A percentile compares a stretch with the other conserved stretches of the same genome.
These are phyloP conservation scores for Phoeniculus purpureus DNA, from an alignment of 2,797 vertebrate genomes.

Conservation along the genomic window DNA sequence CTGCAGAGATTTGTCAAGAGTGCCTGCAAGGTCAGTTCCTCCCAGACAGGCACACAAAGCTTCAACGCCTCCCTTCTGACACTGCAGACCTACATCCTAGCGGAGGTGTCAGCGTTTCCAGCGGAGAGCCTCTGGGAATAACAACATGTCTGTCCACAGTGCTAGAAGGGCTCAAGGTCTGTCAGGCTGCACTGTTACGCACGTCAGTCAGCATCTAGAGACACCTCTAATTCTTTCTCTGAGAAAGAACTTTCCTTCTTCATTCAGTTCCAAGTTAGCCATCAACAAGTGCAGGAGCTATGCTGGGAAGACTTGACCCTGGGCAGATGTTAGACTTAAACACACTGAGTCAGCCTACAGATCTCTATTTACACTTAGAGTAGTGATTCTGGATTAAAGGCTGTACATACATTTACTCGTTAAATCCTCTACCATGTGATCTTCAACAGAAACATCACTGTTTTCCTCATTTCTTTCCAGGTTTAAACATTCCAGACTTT, in stretches of 20 bases:
- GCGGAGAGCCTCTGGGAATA: background rate
- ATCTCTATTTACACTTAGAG: background rate
- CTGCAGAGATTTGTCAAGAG: background rate
- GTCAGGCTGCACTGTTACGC: background rate
- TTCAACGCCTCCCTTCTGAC: background rate
- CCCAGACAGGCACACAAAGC: background rate
- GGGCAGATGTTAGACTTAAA: background rate
- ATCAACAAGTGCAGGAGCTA: background rate
- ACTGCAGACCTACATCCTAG: background rate
- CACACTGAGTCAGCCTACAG: background rate
- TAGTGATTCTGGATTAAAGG: background rate
- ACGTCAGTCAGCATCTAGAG: background rate
- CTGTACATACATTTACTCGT: conserved; percentile 55
- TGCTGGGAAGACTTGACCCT: background rate
- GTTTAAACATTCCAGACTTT: conserved; percentile 58
- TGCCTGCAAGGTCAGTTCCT: background rate
- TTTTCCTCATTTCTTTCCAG: conserved; percentile 46
- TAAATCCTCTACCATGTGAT: conserved; percentile 36
- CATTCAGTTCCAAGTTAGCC: background rate
- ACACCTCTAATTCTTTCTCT: background rate
- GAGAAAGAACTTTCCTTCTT: background rate
- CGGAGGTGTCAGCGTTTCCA: background rate
- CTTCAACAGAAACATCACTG: conserved; percentile 49
- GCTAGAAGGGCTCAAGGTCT: background rate
- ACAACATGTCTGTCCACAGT: accelerated